Conservation (phyloP, 2,113 vertebrate genomes). For the Ictalurus punctatus region DNA sequence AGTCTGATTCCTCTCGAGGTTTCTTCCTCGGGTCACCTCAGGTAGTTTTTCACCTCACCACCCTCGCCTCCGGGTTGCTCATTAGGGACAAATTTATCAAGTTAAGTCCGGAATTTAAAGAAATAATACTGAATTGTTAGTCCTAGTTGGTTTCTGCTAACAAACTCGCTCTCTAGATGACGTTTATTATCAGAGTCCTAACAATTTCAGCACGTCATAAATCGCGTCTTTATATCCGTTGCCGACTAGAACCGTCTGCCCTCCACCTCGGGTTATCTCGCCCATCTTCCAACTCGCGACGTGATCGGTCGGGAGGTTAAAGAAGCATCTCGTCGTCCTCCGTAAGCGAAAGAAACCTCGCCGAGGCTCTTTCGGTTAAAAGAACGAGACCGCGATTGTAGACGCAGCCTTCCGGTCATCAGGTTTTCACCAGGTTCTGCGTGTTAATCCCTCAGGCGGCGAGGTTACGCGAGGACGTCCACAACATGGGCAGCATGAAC, state of each 20-base stretch:
- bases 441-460: conserved; percentile 76
- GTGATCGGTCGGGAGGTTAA: not conserved
- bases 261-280: not conserved
- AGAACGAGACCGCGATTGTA: not conserved
- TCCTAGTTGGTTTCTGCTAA: not conserved
- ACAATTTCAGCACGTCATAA: not conserved
- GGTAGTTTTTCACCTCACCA: not conserved
- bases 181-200: not conserved
- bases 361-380: not conserved
- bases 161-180: not conserved
- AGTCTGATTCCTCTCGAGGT: not conserved
- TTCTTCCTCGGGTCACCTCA: not conserved
- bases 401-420: not conserved
- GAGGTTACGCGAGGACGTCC: conserved; percentile 91
- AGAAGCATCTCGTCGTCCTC: not conserved
- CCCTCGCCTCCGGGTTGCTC: not conserved
- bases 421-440: too few species aligned
- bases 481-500: conserved; percentile 97
- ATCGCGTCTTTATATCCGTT: not conserved
- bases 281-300: not conserved
- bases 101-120: not conserved
- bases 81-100: not conserved
- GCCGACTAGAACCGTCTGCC: not conserved
- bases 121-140: not conserved
- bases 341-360: not conserved